phyloP scores from a whole-genome alignment of 2,113 vertebrate genomes.

The Calidris pygmaea region DNA sequence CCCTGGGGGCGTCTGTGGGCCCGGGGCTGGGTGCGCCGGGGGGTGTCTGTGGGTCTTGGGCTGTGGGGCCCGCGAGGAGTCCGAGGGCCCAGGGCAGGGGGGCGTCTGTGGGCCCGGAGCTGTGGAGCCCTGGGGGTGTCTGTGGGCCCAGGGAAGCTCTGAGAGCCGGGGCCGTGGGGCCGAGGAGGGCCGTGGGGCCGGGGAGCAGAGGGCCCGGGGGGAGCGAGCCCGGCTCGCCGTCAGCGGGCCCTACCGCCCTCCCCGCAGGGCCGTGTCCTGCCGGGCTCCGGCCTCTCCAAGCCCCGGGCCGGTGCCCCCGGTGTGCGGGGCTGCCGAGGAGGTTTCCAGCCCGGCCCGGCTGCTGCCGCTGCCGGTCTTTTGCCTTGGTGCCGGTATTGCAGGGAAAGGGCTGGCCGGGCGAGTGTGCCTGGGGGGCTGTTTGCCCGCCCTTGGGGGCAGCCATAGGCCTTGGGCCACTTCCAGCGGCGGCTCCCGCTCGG shows the following conservation, averaged over 20 bases:
- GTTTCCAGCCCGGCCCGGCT: background rate
- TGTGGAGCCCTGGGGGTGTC: background rate
- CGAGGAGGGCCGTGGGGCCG: background rate
- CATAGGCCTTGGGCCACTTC: background rate
- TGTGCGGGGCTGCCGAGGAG: background rate
- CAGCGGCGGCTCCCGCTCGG: rapidly evolving
- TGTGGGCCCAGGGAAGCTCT: background rate
- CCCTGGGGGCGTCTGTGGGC: no score
- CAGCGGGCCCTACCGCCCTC: background rate
- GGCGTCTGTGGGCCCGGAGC: no score
- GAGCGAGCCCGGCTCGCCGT: background rate
- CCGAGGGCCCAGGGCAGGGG: background rate
- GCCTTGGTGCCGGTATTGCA: background rate
- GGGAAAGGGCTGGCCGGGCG: background rate
- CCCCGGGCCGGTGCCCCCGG: no score
- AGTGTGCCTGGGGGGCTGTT: background rate
- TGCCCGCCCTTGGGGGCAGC: background rate
- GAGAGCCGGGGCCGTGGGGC: background rate
- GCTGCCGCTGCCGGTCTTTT: background rate
- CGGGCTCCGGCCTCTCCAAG: background rate
- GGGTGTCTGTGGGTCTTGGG: background rate
- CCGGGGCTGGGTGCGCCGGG: no score
- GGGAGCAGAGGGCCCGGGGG: background rate
- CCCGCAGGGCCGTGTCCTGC: background rate
- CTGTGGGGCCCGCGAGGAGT: background rate